Evolutionary conservation across 2,113 vertebrate genomes (phyloP).

Genomic region (Ramphastos sulfuratus): DNA sequence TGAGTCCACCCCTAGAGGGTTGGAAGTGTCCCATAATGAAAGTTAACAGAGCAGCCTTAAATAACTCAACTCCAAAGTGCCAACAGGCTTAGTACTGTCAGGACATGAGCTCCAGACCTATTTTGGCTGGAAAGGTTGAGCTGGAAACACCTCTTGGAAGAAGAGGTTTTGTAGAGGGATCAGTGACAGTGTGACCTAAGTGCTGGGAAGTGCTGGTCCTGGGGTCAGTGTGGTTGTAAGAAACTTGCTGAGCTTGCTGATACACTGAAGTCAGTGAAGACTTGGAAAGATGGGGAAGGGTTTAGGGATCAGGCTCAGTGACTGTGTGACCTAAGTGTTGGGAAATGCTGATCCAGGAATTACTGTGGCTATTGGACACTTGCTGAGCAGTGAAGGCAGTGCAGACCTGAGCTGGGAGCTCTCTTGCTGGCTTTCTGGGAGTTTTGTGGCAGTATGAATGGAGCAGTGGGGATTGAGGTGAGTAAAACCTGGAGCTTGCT

Average conservation of each 20-base stretch:
- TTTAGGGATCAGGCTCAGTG: too few species aligned
- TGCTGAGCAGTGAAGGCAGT: too few species aligned
- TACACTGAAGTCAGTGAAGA: background rate
- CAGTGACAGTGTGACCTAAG: background rate
- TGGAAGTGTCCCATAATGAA: rapidly evolving
- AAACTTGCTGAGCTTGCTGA: background rate
- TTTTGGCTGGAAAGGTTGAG: background rate
- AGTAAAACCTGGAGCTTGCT: background rate
- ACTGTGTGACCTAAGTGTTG: too few species aligned
- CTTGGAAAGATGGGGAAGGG: too few species aligned
- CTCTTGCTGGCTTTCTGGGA: background rate
- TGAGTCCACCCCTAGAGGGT: background rate
- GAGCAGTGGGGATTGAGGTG: background rate
- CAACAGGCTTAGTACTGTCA: background rate
- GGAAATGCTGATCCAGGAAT: too few species aligned
- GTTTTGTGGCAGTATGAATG: background rate
- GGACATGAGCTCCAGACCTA: background rate
- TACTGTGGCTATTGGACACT: too few species aligned
- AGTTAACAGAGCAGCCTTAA: background rate
- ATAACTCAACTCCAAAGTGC: background rate
- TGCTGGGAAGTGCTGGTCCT: background rate
- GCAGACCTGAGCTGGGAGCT: background rate
- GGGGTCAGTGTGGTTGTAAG: background rate
- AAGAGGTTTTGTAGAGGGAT: background rate
- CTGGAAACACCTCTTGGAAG: background rate